Conservation (phyloP, 2,888 invertebrate genomes). For the Embidobia sp. region DNA sequence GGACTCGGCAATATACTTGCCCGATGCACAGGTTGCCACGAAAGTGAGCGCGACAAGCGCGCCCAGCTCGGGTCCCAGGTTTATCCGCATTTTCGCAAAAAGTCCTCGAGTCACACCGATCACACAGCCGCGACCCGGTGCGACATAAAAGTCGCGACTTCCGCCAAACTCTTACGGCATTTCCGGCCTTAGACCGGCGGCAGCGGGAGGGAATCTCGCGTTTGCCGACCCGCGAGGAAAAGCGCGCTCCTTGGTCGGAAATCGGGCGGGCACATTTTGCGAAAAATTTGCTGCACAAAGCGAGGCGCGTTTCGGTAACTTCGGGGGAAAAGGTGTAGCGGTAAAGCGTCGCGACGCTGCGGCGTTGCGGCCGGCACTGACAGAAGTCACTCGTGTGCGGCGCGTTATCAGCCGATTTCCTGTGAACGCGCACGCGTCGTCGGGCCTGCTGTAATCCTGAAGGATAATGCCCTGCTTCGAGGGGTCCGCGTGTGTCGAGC, state of each 20-base stretch:
- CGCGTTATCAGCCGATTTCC: constrained; percentile 55
- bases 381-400: constrained; percentile 10
- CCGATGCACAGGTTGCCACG: constrained; percentile 21
- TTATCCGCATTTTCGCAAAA: constrained; percentile 36
- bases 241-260: too few species aligned
- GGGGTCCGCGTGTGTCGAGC: constrained; percentile 9
- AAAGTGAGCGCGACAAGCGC: constrained; percentile 25
- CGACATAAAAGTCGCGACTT: too few species aligned
- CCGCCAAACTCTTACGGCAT: too few species aligned
- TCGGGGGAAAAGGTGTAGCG: constrained; percentile 3
- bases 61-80: constrained; percentile 7
- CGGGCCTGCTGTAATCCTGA: constrained; percentile 30
- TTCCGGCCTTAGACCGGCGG: too few species aligned
- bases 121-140: too few species aligned
- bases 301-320: background rate
- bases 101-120: too few species aligned
- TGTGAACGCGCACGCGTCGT: constrained; percentile 57
- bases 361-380: constrained; percentile 56
- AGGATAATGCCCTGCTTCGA: constrained; percentile 36
- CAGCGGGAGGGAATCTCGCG: too few species aligned
- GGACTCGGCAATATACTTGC: constrained; percentile 30
- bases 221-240: too few species aligned
- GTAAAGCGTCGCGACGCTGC: constrained; percentile 48
- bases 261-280: too few species aligned
- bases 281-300: background rate